Evolutionary conservation across 2,113 vertebrate species (phyloP), one percentile per base, ranked within the genome.

Genomic region (Athene cunicularia): DNA sequence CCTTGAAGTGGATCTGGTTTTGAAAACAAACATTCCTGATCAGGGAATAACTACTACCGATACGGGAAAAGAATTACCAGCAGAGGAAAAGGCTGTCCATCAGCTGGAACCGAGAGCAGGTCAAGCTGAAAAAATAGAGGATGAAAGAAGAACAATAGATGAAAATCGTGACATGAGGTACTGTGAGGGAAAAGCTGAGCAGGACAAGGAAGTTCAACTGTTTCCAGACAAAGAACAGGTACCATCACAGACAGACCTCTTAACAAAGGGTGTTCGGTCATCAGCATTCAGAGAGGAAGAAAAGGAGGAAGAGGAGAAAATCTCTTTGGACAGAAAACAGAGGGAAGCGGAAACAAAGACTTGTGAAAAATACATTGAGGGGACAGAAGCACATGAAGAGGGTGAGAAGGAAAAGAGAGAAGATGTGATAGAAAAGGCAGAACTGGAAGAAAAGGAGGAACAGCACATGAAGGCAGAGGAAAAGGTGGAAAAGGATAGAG

Each of bases 401-500:
- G 98, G 98, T 49, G 98, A 98, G 8, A 98, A 96, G 22, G 98
- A 99, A 59, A 98, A 98, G 71, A 98, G 97, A 68, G 98, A 98
- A 64, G 98, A 99, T 75, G 99, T 99, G 39, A 98, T 99, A 86
- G 99, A 99, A 97, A 99, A 99, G 93, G 99, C 99, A 28, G 99
- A 99, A 85, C 84, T 99, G 64, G 99, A 99, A 97, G 99, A 98
- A 96, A 98, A 98, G 72, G 99, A 99, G 96, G 99, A 99, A 95
- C 97, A 95, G 58, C 82, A 64, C 92, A 49, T 26, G 96, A 98
- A 93, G 97, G 98, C 77, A 93, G 95, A 66, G 97, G 98, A 96
- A 86, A 96, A 97, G 88, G 97, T 84, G 41, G 95, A 95, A 32
- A 96, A 97, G 66, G 96, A 30, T 2, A 96, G 93, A 89, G 89